Conservation (phyloP, 2,888 invertebrate genomes). For the Cheilosia scutellata region DNA sequence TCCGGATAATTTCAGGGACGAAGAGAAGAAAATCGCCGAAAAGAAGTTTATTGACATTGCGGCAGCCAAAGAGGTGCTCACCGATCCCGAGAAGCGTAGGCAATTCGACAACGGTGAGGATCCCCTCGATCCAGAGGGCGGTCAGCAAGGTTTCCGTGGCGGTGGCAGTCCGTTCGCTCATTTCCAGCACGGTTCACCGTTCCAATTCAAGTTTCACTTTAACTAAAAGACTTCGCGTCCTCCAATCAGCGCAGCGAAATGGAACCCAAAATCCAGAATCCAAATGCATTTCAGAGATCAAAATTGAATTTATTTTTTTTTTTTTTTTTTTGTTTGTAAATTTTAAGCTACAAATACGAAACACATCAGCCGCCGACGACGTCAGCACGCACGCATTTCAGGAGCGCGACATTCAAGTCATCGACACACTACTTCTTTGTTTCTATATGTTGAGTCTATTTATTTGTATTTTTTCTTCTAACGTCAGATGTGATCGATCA, state of each 20-base stretch:
- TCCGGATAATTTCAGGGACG: constrained; percentile 96
- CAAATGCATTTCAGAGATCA: constrained; percentile 43
- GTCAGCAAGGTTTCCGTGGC: constrained; percentile 85
- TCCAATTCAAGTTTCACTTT: constrained; percentile 99
- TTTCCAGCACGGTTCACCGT: constrained; percentile 94
- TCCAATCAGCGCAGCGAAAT: constrained; percentile 30
- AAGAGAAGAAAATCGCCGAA: constrained; percentile 97
- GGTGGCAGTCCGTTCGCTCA: constrained; percentile 91
- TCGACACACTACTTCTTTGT: neutral
- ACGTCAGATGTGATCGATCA: constrained; percentile 23
- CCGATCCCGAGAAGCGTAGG: constrained; percentile 95
- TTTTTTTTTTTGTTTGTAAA: constrained; percentile 11
- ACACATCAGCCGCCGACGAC: constrained; percentile 39
- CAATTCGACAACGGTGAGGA: constrained; percentile 98
- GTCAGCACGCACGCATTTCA: constrained; percentile 26
- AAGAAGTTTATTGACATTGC: constrained; percentile 99
- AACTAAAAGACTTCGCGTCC: constrained; percentile 85
- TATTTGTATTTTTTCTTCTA: constrained; percentile 14
- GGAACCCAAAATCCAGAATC: constrained; percentile 19
- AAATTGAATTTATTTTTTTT: constrained; percentile 55
- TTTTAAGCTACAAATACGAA: constrained; percentile 27
- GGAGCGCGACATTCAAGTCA: constrained; percentile 22
- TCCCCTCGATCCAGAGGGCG: constrained; percentile 97
- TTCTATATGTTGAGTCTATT: constrained; percentile 15
- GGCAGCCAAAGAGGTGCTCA: constrained; percentile 97